A percentile compares a stretch with the other conserved stretches of the same genome.
Evolutionary conservation across 2,888 invertebrate genomes (phyloP).

Genomic region (Thymelicus lineola): DNA sequence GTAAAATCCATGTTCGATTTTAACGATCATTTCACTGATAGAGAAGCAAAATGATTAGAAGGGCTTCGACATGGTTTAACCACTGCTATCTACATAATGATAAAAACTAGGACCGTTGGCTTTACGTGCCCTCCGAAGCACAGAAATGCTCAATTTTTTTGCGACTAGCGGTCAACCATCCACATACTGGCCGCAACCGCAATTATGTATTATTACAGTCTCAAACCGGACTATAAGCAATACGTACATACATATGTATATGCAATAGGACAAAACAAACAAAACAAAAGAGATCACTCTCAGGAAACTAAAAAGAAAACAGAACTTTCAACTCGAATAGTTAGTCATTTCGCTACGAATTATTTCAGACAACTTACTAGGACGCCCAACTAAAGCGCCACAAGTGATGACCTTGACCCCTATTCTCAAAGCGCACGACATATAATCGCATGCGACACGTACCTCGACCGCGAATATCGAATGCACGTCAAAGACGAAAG

Average conservation of each 20-base stretch:
- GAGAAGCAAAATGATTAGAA: too few relatives aligned
- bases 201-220: neutral
- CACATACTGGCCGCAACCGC: too few relatives aligned
- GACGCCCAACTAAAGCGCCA: neutral
- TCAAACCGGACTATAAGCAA: too few relatives aligned
- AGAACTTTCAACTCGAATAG: slow-evolving; percentile 35
- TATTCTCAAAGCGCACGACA: slow-evolving; percentile 42
- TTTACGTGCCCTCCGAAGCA: too few relatives aligned
- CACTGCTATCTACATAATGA: too few relatives aligned
- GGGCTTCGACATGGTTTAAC: too few relatives aligned
- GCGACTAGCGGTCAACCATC: too few relatives aligned
- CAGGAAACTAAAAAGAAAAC: slow-evolving; percentile 36
- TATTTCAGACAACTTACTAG: slow-evolving; percentile 37
- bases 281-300: slow-evolving; percentile 25
- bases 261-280: slow-evolving; percentile 10
- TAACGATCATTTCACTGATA: too few relatives aligned
- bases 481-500: slow-evolving; percentile 42
- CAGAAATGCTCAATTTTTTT: too few relatives aligned
- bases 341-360: slow-evolving; percentile 27
- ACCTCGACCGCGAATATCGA: slow-evolving; percentile 43
- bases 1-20: too few relatives aligned
- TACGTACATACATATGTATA: too few relatives aligned
- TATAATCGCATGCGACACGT: slow-evolving; percentile 29
- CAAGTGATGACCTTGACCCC: neutral
- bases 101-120: too few relatives aligned